phyloP scores from a whole-genome alignment of 1,140 invertebrate species.

The Diabrotica virgifera region DNA sequence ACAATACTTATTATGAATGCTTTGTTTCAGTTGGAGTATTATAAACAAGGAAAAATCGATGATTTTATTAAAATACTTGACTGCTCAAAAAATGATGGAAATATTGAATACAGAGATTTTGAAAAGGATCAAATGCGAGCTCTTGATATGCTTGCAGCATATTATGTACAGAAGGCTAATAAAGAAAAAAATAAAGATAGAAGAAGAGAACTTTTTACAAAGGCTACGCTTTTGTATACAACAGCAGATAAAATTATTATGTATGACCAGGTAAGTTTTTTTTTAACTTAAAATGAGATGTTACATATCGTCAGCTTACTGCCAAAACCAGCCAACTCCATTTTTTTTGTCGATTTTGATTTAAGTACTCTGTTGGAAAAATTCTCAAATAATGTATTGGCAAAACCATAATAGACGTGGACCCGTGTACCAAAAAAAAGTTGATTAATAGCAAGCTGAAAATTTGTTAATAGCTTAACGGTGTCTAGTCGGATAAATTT shows the following conservation, averaged over 20 bases:
- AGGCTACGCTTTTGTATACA: conserved; percentile 95
- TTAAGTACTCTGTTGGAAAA: too few species aligned
- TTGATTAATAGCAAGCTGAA: too few species aligned
- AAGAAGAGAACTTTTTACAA: conserved; percentile 92
- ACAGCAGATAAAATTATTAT: conserved; percentile 99
- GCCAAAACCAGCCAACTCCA: too few species aligned
- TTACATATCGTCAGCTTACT: background rate
- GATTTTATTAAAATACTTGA: conserved; percentile 95
- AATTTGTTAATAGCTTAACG: too few species aligned
- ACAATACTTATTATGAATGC: background rate
- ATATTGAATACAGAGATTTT: conserved; percentile 84
- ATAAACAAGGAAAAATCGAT: conserved; percentile 87
- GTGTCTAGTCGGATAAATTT: too few species aligned
- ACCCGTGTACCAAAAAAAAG: too few species aligned
- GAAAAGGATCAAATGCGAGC: conserved; percentile 97
- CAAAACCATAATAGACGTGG: too few species aligned
- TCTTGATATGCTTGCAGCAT: conserved; percentile 93
- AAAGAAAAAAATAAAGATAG: conserved; percentile 94
- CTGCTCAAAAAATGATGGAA: conserved; percentile 80
- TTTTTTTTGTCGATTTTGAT: too few species aligned
- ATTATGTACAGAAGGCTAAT: conserved; percentile 96
- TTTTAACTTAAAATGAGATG: background rate
- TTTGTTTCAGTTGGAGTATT: conserved; percentile 82
- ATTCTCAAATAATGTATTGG: too few species aligned
- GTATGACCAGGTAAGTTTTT: conserved; percentile 86